Percentiles rank a stretch among this genome's conserved stretches.
phyloP scores from a whole-genome alignment of 2,113 vertebrate genomes.

The Zingel zingel region DNA sequence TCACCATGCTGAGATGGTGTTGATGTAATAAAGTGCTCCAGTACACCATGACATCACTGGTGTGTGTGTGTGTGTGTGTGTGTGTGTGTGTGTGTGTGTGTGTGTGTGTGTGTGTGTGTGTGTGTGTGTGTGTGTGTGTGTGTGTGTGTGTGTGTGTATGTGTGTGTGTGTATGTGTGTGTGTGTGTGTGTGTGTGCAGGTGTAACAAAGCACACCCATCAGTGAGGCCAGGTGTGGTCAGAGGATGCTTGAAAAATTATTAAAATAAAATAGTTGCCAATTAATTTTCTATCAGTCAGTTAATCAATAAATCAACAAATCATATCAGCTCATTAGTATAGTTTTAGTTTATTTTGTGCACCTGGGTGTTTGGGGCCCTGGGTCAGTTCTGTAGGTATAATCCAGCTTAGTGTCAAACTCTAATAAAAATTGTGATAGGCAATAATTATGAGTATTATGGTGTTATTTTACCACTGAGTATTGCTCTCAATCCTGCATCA shows the following conservation, averaged over 20 bases:
- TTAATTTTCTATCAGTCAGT: background rate
- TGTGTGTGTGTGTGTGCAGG: too few relatives aligned
- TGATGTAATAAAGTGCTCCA: too few relatives aligned
- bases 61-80: too few relatives aligned
- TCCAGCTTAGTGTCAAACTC: background rate
- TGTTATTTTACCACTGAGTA: slow-evolving; percentile 76
- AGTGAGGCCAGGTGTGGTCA: too few relatives aligned
- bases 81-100: too few relatives aligned
- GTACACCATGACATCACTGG: too few relatives aligned
- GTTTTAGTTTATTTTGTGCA: background rate
- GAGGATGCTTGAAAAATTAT: background rate
- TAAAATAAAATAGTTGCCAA: background rate
- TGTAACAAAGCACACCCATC: too few relatives aligned
- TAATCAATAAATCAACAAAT: background rate
- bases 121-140: too few relatives aligned
- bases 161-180: too few relatives aligned
- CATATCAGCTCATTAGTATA: background rate
- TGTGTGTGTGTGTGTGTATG: too few relatives aligned
- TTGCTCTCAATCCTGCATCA: slow-evolving; percentile 71
- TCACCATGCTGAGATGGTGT: too few relatives aligned
- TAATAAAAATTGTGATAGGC: background rate
- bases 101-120: too few relatives aligned
- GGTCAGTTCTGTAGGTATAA: background rate
- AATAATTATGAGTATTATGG: background rate
- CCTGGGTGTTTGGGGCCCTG: background rate